phyloP scores from a whole-genome alignment of 1,140 invertebrate species.

The Oncopodura yosiiana region DNA sequence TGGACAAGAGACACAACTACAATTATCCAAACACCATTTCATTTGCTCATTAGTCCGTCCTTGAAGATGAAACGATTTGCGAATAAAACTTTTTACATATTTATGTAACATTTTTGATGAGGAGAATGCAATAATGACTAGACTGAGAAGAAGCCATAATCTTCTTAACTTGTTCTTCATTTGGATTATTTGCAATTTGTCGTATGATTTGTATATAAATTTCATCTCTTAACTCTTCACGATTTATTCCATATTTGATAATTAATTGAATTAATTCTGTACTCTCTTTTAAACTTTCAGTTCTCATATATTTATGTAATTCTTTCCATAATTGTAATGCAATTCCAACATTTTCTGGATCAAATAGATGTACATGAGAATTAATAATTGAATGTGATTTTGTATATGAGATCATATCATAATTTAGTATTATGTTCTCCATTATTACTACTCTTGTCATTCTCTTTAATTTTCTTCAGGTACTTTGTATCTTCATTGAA shows the following conservation, averaged over 20 bases:
- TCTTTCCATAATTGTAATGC: slow-evolving; percentile 45
- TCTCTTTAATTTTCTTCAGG: slow-evolving; percentile 80
- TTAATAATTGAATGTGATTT: slow-evolving; percentile 79
- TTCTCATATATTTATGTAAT: slow-evolving; percentile 75
- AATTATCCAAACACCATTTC: slow-evolving; percentile 88
- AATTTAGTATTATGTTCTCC: slow-evolving; percentile 51
- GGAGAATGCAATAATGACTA: slow-evolving; percentile 82
- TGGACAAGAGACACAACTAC: slow-evolving; percentile 68
- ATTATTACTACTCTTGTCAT: slow-evolving; percentile 62
- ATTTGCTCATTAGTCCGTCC: slow-evolving; percentile 74
- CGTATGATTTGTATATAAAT: slow-evolving; percentile 79
- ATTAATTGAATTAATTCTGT: slow-evolving; percentile 60
- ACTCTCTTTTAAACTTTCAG: slow-evolving; percentile 57
- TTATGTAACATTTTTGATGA: slow-evolving; percentile 45
- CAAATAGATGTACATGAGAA: slow-evolving; percentile 89
- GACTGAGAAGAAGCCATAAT: slow-evolving; percentile 78
- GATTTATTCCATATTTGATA: slow-evolving; percentile 72
- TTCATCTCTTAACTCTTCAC: slow-evolving; percentile 80
- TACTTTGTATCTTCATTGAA: slow-evolving; percentile 74
- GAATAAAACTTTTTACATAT: no score
- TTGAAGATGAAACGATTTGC: no score
- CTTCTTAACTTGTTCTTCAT: slow-evolving; percentile 55
- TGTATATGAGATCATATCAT: slow-evolving; percentile 85
- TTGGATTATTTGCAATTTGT: slow-evolving; percentile 71
- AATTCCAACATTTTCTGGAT: slow-evolving; percentile 82